Base-by-base conservation (phyloP, 2,797 vertebrate genomes). In the Mormyrus hasselquistii region DNA sequence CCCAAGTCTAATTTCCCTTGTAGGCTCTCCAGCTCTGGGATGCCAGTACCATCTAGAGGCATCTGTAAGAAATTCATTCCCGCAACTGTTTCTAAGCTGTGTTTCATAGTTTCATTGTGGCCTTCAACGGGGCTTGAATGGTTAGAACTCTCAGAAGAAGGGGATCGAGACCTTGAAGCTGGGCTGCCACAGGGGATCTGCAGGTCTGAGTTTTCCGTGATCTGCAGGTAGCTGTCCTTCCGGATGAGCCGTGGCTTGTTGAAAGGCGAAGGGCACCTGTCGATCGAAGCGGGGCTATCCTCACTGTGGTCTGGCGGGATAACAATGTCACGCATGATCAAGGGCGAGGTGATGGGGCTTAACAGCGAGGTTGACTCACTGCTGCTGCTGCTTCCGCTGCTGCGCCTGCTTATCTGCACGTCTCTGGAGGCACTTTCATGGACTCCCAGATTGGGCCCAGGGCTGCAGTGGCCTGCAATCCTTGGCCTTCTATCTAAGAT, bases 1-100 rank as follows among this genome's bases (percentile, higher is more conserved):
- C 96, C 97, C 93, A 99, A 92, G 91, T 98, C 95, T 50, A 99
- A 91, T 86, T 90, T 96, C 59, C 94, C 83, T 4, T 94, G 93
- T 0, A 95, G 59, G 79, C 87, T 91, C 89, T 96, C 95, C 84
- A 95, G 88, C 57, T 95, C 92, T 0, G 93, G 82, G 14, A 90
- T 90, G 8, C 91, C 89, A 10, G 91, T 52, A 0, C 91, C 90
- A 79, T 93, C 90, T 0, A 90, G 85, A 0, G 94, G 93, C 44
- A 89, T 53, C 9, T 93, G 94, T 90, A 94, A 91, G 89, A 95
- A 95, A 41, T 92, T 94, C 85, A 94, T 92, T 0, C 90, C 88
- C 0, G 95, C 92, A 69, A 93, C 89, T 1, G 92, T 93, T 88
- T 95, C 92, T 44, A 94, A 62, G 0, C 25, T 90, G 19, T 91